These are phyloP conservation scores for Suillia variegata DNA, from an alignment of 2,888 invertebrate species.

Conservation along the genomic window DNA sequence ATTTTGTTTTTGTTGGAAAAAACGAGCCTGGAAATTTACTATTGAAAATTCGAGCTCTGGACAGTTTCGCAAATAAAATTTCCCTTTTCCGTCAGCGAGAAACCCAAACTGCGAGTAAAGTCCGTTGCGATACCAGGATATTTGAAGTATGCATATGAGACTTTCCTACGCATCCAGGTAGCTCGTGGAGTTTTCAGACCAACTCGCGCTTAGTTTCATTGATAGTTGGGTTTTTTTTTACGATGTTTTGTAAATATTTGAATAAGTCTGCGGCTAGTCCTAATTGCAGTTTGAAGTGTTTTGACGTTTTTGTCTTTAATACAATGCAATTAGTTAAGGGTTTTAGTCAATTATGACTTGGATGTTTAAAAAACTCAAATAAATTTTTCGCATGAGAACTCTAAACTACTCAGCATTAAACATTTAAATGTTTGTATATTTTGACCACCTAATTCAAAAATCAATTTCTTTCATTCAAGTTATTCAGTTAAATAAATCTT, in stretches of 20 bases:
- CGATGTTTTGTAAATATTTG: not conserved
- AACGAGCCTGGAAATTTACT: slow-evolving; percentile 48
- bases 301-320: slow-evolving; percentile 11
- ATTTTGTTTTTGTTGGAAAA: slow-evolving; percentile 36
- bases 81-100: no score
- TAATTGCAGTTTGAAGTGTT: slow-evolving; percentile 2
- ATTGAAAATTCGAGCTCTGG: slow-evolving; percentile 33
- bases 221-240: slow-evolving; percentile 10
- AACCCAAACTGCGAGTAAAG: not conserved
- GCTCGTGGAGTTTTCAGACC: slow-evolving; percentile 5
- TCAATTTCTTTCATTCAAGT: no score
- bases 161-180: slow-evolving; percentile 20
- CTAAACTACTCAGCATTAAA: no score
- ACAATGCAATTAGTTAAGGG: not conserved
- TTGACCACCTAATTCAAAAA: no score
- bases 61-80: no score
- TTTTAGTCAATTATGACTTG: no score
- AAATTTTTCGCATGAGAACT: no score
- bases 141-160: not conserved
- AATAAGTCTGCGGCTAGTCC: not conserved
- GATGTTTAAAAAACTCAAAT: no score
- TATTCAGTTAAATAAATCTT: no score
- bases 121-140: not conserved
- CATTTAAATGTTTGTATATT: no score
- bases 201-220: slow-evolving; percentile 8